Conservation (phyloP, 2,888 invertebrate genomes). For the Mamestra brassicae region DNA sequence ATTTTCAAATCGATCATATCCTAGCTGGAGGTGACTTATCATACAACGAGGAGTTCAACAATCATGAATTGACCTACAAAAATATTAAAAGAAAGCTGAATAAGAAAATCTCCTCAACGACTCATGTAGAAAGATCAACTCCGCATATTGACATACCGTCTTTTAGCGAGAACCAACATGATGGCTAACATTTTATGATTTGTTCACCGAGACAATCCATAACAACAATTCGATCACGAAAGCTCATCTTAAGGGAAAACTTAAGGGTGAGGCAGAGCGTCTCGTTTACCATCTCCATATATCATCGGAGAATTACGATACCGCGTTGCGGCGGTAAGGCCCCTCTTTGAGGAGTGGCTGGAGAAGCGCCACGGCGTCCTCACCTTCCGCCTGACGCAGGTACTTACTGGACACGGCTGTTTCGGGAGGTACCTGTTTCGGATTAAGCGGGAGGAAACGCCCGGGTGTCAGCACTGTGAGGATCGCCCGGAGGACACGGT, state of each 20-base stretch:
- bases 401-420: no score
- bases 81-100: background rate
- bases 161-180: background rate
- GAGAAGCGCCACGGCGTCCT: no score
- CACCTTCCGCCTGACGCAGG: no score
- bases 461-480: no score
- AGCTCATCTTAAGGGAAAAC: background rate
- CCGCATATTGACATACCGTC: background rate
- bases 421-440: no score
- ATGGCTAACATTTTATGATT: slow-evolving; percentile 4
- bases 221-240: background rate
- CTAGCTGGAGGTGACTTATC: background rate
- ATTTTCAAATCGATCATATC: background rate
- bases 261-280: background rate
- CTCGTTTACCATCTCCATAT: slow-evolving; percentile 2
- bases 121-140: background rate
- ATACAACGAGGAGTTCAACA: background rate
- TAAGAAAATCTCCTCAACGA: slow-evolving; percentile 1
- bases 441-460: no score
- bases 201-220: slow-evolving; percentile 4
- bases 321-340: no score
- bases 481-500: no score
- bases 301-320: slow-evolving; percentile 1
- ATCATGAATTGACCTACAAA: background rate
- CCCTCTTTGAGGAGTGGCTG: no score